phyloP scores from a whole-genome alignment of 2,888 invertebrate genomes.

The Sinhomidia bicolor region DNA sequence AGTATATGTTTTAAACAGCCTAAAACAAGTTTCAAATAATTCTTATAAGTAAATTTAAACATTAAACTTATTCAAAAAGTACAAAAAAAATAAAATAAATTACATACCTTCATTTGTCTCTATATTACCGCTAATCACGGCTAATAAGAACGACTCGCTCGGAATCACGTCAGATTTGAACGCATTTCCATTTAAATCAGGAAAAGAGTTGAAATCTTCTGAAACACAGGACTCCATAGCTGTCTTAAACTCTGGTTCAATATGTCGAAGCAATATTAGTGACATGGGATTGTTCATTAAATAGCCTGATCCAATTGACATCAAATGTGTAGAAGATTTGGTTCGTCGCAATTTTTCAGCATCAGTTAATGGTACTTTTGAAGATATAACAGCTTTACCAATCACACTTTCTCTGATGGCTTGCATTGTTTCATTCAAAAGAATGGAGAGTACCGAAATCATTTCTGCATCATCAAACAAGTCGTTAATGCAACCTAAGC shows the following conservation, averaged over 20 bases:
- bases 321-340: constrained; percentile 73
- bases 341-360: constrained; percentile 49
- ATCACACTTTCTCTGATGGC: constrained; percentile 70
- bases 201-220: constrained; percentile 75
- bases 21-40: constrained; percentile 12
- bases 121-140: constrained; percentile 87
- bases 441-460: constrained; percentile 69
- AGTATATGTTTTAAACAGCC: constrained; percentile 85
- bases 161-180: constrained; percentile 87
- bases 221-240: constrained; percentile 75
- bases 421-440: constrained; percentile 72
- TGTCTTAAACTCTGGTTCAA: constrained; percentile 75
- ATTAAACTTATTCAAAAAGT: neutral
- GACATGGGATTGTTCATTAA: constrained; percentile 77
- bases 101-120: constrained; percentile 85
- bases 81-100: constrained; percentile 72
- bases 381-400: constrained; percentile 32
- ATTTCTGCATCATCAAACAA: constrained; percentile 72
- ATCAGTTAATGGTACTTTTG: constrained; percentile 31
- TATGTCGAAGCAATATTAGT: constrained; percentile 74
- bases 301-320: constrained; percentile 77
- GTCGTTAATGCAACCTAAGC: constrained; percentile 66
- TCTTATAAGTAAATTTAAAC: neutral
- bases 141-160: constrained; percentile 91
- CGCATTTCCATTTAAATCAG: constrained; percentile 73